These are phyloP conservation scores for Mythimna lalbum DNA, from an alignment of 2,888 invertebrate genomes.

Conservation along the genomic window DNA sequence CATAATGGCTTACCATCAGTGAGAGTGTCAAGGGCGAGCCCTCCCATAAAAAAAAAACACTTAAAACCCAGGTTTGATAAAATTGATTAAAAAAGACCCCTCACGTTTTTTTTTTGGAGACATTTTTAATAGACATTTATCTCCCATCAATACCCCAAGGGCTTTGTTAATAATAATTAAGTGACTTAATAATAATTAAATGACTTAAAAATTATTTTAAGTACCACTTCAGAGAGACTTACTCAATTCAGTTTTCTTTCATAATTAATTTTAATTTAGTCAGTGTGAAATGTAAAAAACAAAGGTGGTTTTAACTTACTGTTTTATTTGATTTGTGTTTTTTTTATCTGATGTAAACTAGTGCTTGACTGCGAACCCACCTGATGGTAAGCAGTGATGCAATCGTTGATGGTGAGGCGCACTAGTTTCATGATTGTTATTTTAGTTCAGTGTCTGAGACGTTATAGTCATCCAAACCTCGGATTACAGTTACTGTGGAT, in stretches of 20 bases:
- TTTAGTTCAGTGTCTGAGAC: too few relatives aligned
- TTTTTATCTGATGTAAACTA: too few relatives aligned
- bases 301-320: neutral
- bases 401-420: too few relatives aligned
- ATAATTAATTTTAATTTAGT: neutral
- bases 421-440: neutral
- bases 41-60: neutral
- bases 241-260: slow-evolving; percentile 6
- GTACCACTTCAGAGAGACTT: slow-evolving; percentile 5
- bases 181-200: too few relatives aligned
- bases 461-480: too few relatives aligned
- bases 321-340: neutral
- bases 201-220: too few relatives aligned
- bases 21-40: too few relatives aligned
- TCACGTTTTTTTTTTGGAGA: slow-evolving; percentile 7
- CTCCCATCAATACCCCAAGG: slow-evolving; percentile 25
- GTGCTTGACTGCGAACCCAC: too few relatives aligned
- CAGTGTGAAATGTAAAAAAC: neutral
- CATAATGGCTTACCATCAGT: too few relatives aligned
- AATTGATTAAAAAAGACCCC: slow-evolving; percentile 29
- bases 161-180: slow-evolving; percentile 17
- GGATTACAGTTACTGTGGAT: too few relatives aligned
- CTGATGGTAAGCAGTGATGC: too few relatives aligned
- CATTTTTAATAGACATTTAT: slow-evolving; percentile 25
- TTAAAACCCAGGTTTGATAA: slow-evolving; percentile 10